Evolutionary conservation across 2,113 vertebrate genomes (phyloP).

Genomic region (Hippoglossus stenolepis): DNA sequence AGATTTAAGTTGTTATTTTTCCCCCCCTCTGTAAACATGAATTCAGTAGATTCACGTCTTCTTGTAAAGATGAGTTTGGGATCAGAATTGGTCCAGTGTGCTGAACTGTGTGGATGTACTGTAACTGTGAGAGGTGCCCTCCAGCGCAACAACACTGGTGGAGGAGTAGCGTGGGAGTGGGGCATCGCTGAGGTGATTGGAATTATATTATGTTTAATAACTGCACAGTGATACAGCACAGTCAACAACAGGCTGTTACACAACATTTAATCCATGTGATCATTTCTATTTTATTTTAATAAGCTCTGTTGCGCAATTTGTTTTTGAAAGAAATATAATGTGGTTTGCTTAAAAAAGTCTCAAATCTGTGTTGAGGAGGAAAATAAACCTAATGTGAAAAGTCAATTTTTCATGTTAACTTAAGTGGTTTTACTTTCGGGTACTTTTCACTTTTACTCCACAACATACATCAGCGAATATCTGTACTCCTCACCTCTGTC

Average conservation of each 20-base stretch:
- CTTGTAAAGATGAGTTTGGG: not conserved
- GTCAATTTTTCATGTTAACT: too few species aligned
- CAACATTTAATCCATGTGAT: not conserved
- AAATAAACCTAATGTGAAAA: too few species aligned
- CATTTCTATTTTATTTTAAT: not conserved
- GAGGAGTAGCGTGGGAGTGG: conserved; percentile 33
- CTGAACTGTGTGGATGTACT: not conserved
- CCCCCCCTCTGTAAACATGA: not conserved
- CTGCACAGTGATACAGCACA: not conserved
- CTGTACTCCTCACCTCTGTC: too few species aligned
- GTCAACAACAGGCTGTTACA: not conserved
- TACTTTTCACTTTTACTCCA: too few species aligned
- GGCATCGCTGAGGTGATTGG: not conserved
- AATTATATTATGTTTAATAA: conserved; percentile 3
- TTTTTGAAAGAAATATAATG: not conserved
- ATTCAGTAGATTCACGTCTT: not conserved
- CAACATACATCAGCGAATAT: too few species aligned
- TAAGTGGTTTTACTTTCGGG: too few species aligned
- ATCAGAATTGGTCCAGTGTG: not conserved
- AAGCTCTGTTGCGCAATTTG: not conserved
- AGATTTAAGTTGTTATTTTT: conserved; percentile 1
- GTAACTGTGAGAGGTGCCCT: conserved; percentile 2
- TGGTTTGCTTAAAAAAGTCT: not conserved
- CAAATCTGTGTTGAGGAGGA: not conserved
- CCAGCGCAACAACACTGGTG: conserved; percentile 13